Evolutionary conservation across 1,140 invertebrate species (phyloP).

Genomic region (Lepidurus couesii): DNA sequence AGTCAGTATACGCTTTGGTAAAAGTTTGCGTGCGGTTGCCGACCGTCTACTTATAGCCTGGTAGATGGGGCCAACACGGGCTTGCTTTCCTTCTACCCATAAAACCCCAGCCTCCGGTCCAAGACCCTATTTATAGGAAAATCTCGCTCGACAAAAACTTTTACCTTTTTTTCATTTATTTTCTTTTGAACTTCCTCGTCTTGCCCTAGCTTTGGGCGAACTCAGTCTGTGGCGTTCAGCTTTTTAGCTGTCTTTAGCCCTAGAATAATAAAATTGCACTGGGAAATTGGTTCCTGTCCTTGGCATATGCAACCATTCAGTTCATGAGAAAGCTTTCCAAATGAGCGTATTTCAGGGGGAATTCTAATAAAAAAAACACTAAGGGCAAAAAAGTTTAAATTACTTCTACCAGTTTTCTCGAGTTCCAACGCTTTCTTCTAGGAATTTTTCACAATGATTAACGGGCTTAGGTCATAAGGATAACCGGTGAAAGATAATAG

Average conservation of each 20-base stretch:
- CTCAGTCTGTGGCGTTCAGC: neutral
- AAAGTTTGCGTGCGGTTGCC: neutral
- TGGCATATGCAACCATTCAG: too few relatives aligned
- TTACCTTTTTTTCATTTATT: neutral
- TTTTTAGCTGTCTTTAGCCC: neutral
- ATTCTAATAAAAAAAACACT: too few relatives aligned
- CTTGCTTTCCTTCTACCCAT: neutral
- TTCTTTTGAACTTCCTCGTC: neutral
- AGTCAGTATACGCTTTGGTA: neutral
- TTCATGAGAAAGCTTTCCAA: too few relatives aligned
- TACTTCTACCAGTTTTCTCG: too few relatives aligned
- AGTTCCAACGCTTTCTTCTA: too few relatives aligned
- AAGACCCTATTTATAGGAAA: slow-evolving; percentile 15
- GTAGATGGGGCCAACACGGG: neutral
- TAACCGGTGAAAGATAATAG: too few relatives aligned
- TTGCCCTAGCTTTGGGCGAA: neutral
- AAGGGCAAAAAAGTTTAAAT: too few relatives aligned
- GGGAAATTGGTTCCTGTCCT: too few relatives aligned
- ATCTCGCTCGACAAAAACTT: neutral
- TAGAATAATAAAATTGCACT: neutral
- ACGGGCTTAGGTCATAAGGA: too few relatives aligned
- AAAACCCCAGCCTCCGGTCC: neutral
- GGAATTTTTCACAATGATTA: too few relatives aligned
- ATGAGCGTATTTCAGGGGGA: too few relatives aligned
- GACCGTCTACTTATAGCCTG: slow-evolving; percentile 14